Evolutionary conservation across 2,113 vertebrate genomes (phyloP), one percentile per base, ranked within the genome.

Genomic region (Mus spicilegus): DNA sequence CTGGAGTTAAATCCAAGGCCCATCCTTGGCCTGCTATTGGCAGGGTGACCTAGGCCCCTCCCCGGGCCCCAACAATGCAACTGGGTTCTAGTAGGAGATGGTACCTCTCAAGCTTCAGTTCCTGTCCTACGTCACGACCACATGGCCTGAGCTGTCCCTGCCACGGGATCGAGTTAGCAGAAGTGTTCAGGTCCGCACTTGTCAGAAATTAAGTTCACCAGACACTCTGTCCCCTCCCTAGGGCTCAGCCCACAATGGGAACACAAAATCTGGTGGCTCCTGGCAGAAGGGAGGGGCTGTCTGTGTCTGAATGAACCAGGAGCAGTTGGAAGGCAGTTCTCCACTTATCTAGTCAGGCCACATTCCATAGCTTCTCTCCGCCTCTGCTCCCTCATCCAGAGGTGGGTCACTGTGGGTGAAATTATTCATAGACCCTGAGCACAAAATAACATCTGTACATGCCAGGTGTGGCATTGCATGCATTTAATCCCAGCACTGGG

Each of bases 81-180:
- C 42, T 36, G 42, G 6, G 12, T 77, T n/a, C 33, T 14, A 73
- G 11, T 28, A 30, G 14, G 0, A 54, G 36, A 46, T 80, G 14
- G 82, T 46, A 33, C 42, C 70, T 67, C 46, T 39, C 6, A 7
- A 86, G 42, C 54, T 61, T 92, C 69, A 4, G 36, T 14, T 94
- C 70, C 33, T n/a, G 12, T 24, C 19, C 82, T 33, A 1, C 11
- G 13, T 24, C 39, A 3, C 9, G 26, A 33, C 12, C 24, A 4
- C 0, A 20, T 0, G 16, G 49, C 67, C 36, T 20, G 8, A 82
- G 51, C 26, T 49, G n/a, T 39, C 1, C n/a, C 11, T 1, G 36
- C 58, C 61, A 6, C 0, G 0, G 67, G 39, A 26, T n/a, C 65
- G 42, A 30, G 85, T n/a, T 9, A 73, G 42, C 0, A 70, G 58